A percentile compares a stretch with the other conserved stretches of the same genome.
These are phyloP conservation scores for Drosophila peninsularis DNA, from an alignment of 2,888 invertebrate species.

Conservation along the genomic window DNA sequence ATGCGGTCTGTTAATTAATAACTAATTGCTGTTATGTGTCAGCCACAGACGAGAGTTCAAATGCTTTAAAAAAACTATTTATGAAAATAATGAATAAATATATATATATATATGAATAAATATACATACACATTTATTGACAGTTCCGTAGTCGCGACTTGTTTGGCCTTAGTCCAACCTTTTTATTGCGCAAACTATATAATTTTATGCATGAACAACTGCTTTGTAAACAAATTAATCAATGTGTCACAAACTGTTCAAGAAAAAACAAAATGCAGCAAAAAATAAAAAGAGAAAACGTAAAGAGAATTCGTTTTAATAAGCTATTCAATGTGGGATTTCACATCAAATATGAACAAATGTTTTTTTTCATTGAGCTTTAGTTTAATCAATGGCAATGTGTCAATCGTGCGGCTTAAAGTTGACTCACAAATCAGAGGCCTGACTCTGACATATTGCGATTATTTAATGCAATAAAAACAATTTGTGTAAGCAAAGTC, in stretches of 20 bases:
- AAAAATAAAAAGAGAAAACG: background rate
- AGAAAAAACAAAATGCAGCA: background rate
- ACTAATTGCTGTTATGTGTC: slow-evolving; percentile 57
- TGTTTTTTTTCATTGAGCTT: slow-evolving; percentile 8
- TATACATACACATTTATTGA: slow-evolving; percentile 8
- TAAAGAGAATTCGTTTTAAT: background rate
- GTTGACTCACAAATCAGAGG: slow-evolving; percentile 14
- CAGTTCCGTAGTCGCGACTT: slow-evolving; percentile 34
- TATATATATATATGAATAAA: background rate
- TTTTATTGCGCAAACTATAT: slow-evolving; percentile 33
- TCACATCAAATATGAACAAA: slow-evolving; percentile 39
- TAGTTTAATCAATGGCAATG: slow-evolving; percentile 28
- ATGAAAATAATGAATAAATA: background rate
- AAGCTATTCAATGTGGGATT: slow-evolving; percentile 5
- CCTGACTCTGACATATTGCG: slow-evolving; percentile 10
- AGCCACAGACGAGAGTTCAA: slow-evolving; percentile 23
- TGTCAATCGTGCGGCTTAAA: slow-evolving; percentile 31
- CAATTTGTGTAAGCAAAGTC: background rate
- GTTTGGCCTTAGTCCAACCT: background rate
- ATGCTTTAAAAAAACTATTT: slow-evolving; percentile 17
- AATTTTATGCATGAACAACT: slow-evolving; percentile 47
- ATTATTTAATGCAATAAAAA: slow-evolving; percentile 6
- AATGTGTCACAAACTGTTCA: slow-evolving; percentile 36
- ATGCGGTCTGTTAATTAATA: slow-evolving; percentile 67
- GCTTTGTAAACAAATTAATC: slow-evolving; percentile 50